Conservation (phyloP, 2,888 invertebrate species). For the Amphipyra tragopoginis region DNA sequence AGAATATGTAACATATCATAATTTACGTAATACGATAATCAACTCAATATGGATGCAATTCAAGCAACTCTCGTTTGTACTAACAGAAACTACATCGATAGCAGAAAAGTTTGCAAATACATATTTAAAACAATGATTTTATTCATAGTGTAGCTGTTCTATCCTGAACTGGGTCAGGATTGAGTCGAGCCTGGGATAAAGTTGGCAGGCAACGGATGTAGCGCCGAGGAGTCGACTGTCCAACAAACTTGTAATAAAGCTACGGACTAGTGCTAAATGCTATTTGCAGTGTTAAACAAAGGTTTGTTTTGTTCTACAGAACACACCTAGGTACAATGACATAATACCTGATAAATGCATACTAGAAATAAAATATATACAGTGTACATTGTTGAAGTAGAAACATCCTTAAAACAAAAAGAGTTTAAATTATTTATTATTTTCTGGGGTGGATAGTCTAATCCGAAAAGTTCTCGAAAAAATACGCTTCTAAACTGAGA, state of each 20-base stretch:
- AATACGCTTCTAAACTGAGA: constrained; percentile 1
- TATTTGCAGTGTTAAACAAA: constrained; percentile 55
- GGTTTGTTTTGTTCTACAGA: constrained; percentile 47
- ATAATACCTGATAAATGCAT: constrained; percentile 26
- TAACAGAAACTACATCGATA: constrained; percentile 6
- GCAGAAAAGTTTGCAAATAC: constrained; percentile 22
- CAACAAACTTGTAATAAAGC: constrained; percentile 66
- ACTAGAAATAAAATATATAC: not conserved
- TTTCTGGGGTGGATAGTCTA: not conserved
- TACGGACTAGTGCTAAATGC: constrained; percentile 55
- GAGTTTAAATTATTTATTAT: too few species aligned
- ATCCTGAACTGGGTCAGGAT: constrained; percentile 61
- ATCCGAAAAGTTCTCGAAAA: constrained; percentile 4
- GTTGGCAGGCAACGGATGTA: too few species aligned
- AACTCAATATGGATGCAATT: constrained; percentile 21
- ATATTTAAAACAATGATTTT: constrained; percentile 43
- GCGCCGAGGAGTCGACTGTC: constrained; percentile 58
- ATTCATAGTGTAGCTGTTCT: constrained; percentile 38
- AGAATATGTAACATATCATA: constrained; percentile 19
- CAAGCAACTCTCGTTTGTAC: constrained; percentile 6
- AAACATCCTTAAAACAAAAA: not conserved
- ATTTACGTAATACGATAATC: constrained; percentile 15
- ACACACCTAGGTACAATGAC: constrained; percentile 25
- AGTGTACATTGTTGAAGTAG: too few species aligned
- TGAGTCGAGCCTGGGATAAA: constrained; percentile 60